Percentiles rank a stretch among this genome's conserved stretches.
These are phyloP conservation scores for Drosophila ustulata DNA, from an alignment of 2,888 invertebrate species.

Conservation along the genomic window DNA sequence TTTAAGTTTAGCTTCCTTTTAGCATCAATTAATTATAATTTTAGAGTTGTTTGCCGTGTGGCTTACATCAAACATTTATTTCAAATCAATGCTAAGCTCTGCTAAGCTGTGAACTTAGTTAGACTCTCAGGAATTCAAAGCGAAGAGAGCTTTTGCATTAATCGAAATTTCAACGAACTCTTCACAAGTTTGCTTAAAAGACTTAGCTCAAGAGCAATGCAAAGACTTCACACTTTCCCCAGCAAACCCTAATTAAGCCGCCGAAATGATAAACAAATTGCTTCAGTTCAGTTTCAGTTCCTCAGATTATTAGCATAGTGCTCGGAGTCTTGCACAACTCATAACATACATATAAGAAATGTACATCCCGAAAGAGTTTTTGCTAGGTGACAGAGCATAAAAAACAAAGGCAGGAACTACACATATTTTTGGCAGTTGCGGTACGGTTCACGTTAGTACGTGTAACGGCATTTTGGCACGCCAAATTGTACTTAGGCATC, in stretches of 20 bases:
- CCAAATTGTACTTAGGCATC: constrained; percentile 67
- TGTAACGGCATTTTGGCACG: constrained; percentile 64
- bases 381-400: constrained; percentile 20
- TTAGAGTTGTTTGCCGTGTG: neutral
- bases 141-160: too few species aligned
- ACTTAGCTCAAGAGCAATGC: too few species aligned
- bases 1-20: neutral
- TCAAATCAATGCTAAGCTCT: neutral
- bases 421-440: constrained; percentile 13
- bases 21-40: neutral
- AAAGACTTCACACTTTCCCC: neutral
- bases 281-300: too few species aligned
- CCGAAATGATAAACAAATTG: neutral
- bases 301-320: neutral
- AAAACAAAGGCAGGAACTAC: constrained; percentile 9
- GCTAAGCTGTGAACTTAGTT: neutral
- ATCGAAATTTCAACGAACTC: too few species aligned
- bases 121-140: too few species aligned
- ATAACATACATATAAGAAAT: neutral
- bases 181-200: too few species aligned
- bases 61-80: neutral
- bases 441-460: constrained; percentile 4
- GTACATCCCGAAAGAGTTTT: constrained; percentile 5
- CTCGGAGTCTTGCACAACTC: neutral
- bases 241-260: neutral